Evolutionary conservation across 1,140 invertebrate genomes (phyloP).

Genomic region (Euborellia annulipes): DNA sequence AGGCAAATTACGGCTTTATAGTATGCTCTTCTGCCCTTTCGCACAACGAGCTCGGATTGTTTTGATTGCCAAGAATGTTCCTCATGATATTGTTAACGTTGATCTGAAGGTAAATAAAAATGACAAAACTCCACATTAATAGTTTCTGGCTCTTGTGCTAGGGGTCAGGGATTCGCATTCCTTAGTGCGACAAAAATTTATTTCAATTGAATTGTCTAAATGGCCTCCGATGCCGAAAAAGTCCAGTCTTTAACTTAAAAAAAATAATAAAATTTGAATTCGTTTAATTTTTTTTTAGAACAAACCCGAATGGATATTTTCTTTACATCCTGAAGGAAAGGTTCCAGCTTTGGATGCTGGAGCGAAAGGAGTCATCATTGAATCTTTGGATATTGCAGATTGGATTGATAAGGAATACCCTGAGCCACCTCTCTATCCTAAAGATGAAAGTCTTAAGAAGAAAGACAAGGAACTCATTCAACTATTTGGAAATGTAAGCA

Average conservation of each 20-base stretch:
- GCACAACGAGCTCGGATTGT: constrained; percentile 36
- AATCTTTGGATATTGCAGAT: constrained; percentile 35
- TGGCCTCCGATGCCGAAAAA: too few species aligned
- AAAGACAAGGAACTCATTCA: constrained; percentile 33
- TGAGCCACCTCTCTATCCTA: constrained; percentile 28
- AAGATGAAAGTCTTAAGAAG: constrained; percentile 28
- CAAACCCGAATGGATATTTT: constrained; percentile 43
- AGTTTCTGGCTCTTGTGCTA: too few species aligned
- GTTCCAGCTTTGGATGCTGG: constrained; percentile 37
- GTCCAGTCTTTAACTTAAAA: too few species aligned
- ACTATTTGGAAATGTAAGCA: constrained; percentile 23
- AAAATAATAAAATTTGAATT: too few species aligned
- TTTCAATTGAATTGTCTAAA: too few species aligned
- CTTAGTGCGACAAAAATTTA: too few species aligned
- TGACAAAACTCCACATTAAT: too few species aligned
- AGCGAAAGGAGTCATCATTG: constrained; percentile 28
- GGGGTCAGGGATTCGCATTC: too few species aligned
- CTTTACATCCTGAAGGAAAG: constrained; percentile 38
- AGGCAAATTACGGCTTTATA: constrained; percentile 36
- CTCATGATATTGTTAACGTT: constrained; percentile 38
- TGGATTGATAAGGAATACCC: constrained; percentile 38
- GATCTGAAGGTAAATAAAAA: too few species aligned
- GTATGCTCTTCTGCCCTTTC: constrained; percentile 44
- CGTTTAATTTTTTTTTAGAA: too few species aligned
- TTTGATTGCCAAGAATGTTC: constrained; percentile 33